Base-by-base conservation (phyloP, 2,797 vertebrate species). In the Xenops minutus region DNA sequence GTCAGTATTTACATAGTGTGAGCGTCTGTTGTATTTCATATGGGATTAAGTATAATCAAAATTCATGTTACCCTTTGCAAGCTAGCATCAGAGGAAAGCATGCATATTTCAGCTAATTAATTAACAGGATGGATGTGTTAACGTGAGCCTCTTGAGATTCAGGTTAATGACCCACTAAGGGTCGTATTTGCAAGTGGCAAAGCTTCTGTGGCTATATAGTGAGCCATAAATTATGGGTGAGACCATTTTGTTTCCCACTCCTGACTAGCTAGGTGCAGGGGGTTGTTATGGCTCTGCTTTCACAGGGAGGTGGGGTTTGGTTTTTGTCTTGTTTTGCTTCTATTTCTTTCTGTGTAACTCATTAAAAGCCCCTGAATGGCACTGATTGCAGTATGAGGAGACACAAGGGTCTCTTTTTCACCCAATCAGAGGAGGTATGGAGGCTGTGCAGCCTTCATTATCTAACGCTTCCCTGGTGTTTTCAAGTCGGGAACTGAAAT, bases 71-170 rank as follows among this genome's bases (percentile, higher is more conserved):
- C 58, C 69, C 84, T 63, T 59, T 93, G 92, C 92, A 88, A 91
- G 85, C 76, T 68, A 85, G 89, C 90, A 81, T 92, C 94, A 84
- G 89, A 95, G 62, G 81, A 68, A 92, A 71, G 89, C 63, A 82
- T 92, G 91, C 62, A 85, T 96, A 95, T 96, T 96, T 96, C 93
- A 89, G 88, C 76, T 95, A 95, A 97, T 97, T 97, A 97, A 97
- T 97, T 97, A 97, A 92, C 64, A 96, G 88, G 86, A 95, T 89
- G 92, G 92, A 94, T 91, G 67, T 92, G 89, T 93, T 96, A 89
- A 80, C 7, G 7, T 89, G 56, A 84, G 91, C 58, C 92, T 95
- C 97, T 93, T 86, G 96, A 96, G 89, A 75, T 37, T 58, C 59
- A 14, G 85, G 88, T 97, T 96, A 96, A 97, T 96, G 96, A 93